A percentile compares a stretch with the other conserved stretches of the same genome.
These are phyloP conservation scores for Drosophila parthenogenetica DNA, from an alignment of 2,888 invertebrate genomes.

Conservation along the genomic window DNA sequence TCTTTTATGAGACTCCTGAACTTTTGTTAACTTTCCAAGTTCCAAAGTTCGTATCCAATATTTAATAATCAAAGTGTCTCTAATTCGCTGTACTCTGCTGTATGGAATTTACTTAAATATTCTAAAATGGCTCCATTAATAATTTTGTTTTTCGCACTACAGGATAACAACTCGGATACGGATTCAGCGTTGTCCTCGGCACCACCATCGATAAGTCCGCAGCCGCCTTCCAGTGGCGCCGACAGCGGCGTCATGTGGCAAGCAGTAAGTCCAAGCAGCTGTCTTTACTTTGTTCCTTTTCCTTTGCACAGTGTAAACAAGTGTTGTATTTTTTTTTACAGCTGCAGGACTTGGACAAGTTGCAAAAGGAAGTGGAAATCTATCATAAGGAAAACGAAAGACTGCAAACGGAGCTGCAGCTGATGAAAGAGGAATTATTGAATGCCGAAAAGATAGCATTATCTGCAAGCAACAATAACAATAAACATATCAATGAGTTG, in stretches of 20 bases:
- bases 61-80: too few relatives aligned
- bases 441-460: slow-evolving; percentile 86
- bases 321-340: slow-evolving; percentile 60
- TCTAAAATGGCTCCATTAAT: not conserved
- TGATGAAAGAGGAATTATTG: slow-evolving; percentile 86
- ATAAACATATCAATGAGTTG: slow-evolving; percentile 81
- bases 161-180: slow-evolving; percentile 86
- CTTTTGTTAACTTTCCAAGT: too few relatives aligned
- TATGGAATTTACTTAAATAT: not conserved
- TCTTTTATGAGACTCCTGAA: too few relatives aligned
- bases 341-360: slow-evolving; percentile 82
- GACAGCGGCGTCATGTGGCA: slow-evolving; percentile 85
- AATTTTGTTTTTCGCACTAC: not conserved
- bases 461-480: slow-evolving; percentile 83
- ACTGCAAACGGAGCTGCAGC: slow-evolving; percentile 85
- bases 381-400: slow-evolving; percentile 85
- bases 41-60: too few relatives aligned
- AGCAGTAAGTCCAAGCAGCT: slow-evolving; percentile 75
- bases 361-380: slow-evolving; percentile 84
- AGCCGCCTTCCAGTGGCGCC: slow-evolving; percentile 86
- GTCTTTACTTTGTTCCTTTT: not conserved
- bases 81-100: not conserved
- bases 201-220: slow-evolving; percentile 89
- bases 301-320: not conserved
- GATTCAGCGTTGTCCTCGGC: slow-evolving; percentile 90